These are phyloP conservation scores for Liposcelis brunnea DNA, from an alignment of 2,888 invertebrate species.

Conservation along the genomic window DNA sequence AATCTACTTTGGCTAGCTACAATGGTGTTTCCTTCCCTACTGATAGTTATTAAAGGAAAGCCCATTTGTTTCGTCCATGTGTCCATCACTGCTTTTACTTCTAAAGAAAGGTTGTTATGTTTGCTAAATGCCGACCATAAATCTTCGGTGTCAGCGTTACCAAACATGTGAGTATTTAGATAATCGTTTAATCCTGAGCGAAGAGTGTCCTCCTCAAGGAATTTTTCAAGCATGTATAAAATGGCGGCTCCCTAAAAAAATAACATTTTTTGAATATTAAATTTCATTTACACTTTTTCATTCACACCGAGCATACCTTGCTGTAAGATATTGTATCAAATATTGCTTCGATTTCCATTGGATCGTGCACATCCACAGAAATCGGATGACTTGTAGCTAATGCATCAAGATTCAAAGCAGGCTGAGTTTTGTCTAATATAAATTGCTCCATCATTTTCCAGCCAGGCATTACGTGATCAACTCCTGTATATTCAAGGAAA, in stretches of 20 bases:
- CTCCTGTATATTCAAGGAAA: constrained; percentile 60
- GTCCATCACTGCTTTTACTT: constrained; percentile 41
- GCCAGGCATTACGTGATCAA: constrained; percentile 40
- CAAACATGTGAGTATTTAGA: constrained; percentile 46
- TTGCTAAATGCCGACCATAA: constrained; percentile 60
- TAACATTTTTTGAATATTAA: constrained; percentile 9
- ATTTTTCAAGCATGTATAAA: constrained; percentile 51
- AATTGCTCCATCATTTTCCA: constrained; percentile 57
- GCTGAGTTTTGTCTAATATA: constrained; percentile 46
- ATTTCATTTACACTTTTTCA: constrained; percentile 4
- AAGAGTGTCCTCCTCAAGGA: constrained; percentile 43
- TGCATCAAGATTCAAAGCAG: constrained; percentile 48
- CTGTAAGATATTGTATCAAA: constrained; percentile 60
- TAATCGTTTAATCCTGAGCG: constrained; percentile 48
- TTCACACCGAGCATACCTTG: constrained; percentile 32
- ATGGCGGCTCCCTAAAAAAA: constrained; percentile 44
- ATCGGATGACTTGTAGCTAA: constrained; percentile 54
- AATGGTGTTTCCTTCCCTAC: constrained; percentile 40
- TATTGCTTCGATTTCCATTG: constrained; percentile 50
- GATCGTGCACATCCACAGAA: constrained; percentile 47
- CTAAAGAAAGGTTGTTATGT: constrained; percentile 40
- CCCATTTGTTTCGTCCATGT: constrained; percentile 73
- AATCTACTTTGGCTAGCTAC: constrained; percentile 48
- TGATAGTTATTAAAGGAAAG: constrained; percentile 57
- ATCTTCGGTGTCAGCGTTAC: constrained; percentile 60